Evolutionary conservation across 2,888 invertebrate species (phyloP), one percentile per base, ranked within the genome.

Genomic region (Hirtodrosophila cameraria): DNA sequence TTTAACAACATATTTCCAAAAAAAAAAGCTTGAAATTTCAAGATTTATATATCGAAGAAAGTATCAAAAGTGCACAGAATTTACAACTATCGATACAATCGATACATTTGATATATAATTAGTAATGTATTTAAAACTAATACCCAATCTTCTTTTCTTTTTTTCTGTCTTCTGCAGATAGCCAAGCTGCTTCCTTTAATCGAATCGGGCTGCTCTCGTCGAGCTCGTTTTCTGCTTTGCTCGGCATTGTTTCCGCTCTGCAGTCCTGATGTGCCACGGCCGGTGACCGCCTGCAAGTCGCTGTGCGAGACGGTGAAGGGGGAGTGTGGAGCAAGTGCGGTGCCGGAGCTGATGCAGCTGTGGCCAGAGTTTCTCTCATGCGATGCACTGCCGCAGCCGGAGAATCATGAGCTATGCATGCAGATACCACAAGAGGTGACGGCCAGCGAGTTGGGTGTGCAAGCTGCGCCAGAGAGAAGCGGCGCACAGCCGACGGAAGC

Each of bases 221-320:
- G 96, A 87, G 93, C 96, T 33, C 93, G 95, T 75, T 96, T 97
- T 90, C 95, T 97, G 88, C 93, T 98, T 63, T 98, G 97, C 92
- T 96, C 97, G 11, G 95, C 97, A 48, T 96, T 96, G 90, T 96
- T 96, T 7, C 97, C 97, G 28, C 95, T 98, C 90, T 98, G 97
- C 91, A 96, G 97, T 23, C 95, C 96, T 87, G 95, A 96, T 90
- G 95, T 96, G 68, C 94, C 95, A 18, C 95, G 95, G 79, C 95
- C 96, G 31, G 96, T 97, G 64, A 95, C 96, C 60, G 95, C 96
- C 7, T 97, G 97, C 91, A 93, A 96, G 63, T 94, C 95, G 16
- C 94, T 97, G 73, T 97, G 97, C 91, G 94, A 96, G 87, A 94
- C 94, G 79, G 95, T 95, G 4, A 92, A 93, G 69, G 92, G 91